Conservation (phyloP, 2,797 vertebrate genomes). For the Gallinago solitaria region DNA sequence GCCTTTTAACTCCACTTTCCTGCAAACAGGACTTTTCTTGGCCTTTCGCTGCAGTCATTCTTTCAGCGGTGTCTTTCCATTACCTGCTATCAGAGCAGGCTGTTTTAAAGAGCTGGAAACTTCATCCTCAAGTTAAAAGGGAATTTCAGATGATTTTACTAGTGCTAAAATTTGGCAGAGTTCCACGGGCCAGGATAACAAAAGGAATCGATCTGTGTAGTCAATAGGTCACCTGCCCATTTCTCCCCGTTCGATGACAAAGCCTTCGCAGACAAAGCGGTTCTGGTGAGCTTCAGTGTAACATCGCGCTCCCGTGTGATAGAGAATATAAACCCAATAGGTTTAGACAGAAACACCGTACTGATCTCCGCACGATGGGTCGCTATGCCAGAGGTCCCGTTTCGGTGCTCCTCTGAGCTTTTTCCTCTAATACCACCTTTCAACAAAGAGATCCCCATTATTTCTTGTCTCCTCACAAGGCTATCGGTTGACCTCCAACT, state of each 20-base stretch:
- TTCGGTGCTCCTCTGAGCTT: not conserved
- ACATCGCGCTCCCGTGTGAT: not conserved
- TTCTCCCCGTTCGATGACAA: not conserved
- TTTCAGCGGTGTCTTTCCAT: conserved; percentile 50
- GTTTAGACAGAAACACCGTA: not conserved
- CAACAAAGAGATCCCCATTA: not conserved
- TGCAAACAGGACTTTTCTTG: conserved; percentile 47
- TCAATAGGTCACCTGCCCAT: conserved; percentile 21
- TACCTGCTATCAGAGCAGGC: conserved; percentile 8
- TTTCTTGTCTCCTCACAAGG: not conserved
- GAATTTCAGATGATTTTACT: conserved; percentile 26
- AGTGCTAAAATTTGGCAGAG: conserved; percentile 39
- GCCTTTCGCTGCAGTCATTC: conserved; percentile 19
- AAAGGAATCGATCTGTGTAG: conserved; percentile 44
- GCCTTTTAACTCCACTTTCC: conserved; percentile 55
- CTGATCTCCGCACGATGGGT: not conserved
- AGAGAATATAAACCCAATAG: not conserved
- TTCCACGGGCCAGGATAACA: conserved; percentile 44
- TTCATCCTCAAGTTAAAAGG: conserved; percentile 32
- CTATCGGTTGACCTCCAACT: not conserved
- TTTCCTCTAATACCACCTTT: not conserved
- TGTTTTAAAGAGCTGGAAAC: conserved; percentile 46
- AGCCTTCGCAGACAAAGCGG: not conserved
- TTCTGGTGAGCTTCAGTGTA: not conserved
- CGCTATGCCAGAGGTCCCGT: not conserved